Conservation (phyloP, 2,797 vertebrate genomes). For the Fundulus diaphanus region DNA sequence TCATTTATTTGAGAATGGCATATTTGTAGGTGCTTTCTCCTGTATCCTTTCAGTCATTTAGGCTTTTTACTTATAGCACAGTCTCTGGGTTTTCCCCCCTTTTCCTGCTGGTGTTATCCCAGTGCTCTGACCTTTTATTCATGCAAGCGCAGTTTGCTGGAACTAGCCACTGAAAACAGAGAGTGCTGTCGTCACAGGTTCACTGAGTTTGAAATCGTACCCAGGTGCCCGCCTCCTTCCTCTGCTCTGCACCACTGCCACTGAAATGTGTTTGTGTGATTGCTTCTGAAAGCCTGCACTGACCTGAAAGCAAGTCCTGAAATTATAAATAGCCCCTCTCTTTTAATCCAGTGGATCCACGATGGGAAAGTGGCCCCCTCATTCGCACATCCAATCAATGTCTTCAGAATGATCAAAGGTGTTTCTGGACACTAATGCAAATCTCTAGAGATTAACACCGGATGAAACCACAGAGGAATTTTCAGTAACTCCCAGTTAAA, state of each 20-base stretch:
- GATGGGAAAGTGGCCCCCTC: slow-evolving; percentile 76
- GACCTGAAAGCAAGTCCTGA: slow-evolving; percentile 78
- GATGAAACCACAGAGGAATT: slow-evolving; percentile 80
- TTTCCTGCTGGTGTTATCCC: slow-evolving; percentile 16
- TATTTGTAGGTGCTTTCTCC: slow-evolving; percentile 10
- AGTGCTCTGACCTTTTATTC: slow-evolving; percentile 41
- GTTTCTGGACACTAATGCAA: slow-evolving; percentile 82
- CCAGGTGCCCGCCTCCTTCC: slow-evolving; percentile 47
- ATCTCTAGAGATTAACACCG: slow-evolving; percentile 82
- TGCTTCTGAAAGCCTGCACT: slow-evolving; percentile 75
- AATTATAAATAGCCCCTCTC: slow-evolving; percentile 72
- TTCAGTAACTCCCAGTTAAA: slow-evolving; percentile 71
- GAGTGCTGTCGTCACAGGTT: slow-evolving; percentile 71
- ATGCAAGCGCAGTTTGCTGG: slow-evolving; percentile 52
- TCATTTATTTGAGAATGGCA: slow-evolving; percentile 2
- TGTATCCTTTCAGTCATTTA: slow-evolving; percentile 3
- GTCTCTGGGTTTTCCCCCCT: slow-evolving; percentile 33
- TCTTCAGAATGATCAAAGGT: slow-evolving; percentile 83
- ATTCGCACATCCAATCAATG: slow-evolving; percentile 80
- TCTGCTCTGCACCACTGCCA: slow-evolving; percentile 58
- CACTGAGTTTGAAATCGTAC: slow-evolving; percentile 72
- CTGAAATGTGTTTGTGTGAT: slow-evolving; percentile 76
- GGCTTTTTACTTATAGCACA: slow-evolving; percentile 3
- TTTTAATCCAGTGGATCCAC: slow-evolving; percentile 66
- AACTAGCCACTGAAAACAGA: slow-evolving; percentile 49